Evolutionary conservation across 2,888 invertebrate species (phyloP).

Genomic region (Linnaemya tessellans): DNA sequence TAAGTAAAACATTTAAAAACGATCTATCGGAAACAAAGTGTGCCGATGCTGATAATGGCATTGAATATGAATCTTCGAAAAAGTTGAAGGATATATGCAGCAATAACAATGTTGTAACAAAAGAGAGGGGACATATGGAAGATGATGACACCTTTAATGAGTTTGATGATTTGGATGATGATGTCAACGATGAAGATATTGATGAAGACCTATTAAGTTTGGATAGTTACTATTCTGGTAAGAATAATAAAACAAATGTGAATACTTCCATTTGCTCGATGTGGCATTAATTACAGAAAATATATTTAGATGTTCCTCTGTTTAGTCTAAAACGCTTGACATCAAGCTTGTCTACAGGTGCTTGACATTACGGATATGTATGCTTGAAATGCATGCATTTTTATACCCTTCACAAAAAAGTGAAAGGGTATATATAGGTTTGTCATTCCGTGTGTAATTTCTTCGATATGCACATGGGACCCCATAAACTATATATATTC

Average conservation of each 20-base stretch:
- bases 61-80: background rate
- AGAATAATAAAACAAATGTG: constrained; percentile 70
- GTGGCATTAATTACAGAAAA: too few species aligned
- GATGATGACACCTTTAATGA: constrained; percentile 70
- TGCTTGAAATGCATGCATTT: too few species aligned
- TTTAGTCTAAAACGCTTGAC: too few species aligned
- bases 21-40: constrained; percentile 9
- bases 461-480: too few species aligned
- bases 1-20: constrained; percentile 10
- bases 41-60: background rate
- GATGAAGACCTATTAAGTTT: constrained; percentile 81
- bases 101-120: background rate
- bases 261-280: too few species aligned
- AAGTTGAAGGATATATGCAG: background rate
- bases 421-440: too few species aligned
- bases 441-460: too few species aligned
- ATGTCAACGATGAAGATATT: constrained; percentile 77
- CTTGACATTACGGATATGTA: too few species aligned
- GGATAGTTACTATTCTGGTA: constrained; percentile 83
- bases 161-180: constrained; percentile 69
- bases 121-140: background rate
- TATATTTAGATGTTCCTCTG: too few species aligned
- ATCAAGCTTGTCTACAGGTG: too few species aligned
- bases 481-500: too few species aligned
- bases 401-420: too few species aligned